phyloP scores from a whole-genome alignment of 2,113 vertebrate species.

The Nerophis ophidion region DNA sequence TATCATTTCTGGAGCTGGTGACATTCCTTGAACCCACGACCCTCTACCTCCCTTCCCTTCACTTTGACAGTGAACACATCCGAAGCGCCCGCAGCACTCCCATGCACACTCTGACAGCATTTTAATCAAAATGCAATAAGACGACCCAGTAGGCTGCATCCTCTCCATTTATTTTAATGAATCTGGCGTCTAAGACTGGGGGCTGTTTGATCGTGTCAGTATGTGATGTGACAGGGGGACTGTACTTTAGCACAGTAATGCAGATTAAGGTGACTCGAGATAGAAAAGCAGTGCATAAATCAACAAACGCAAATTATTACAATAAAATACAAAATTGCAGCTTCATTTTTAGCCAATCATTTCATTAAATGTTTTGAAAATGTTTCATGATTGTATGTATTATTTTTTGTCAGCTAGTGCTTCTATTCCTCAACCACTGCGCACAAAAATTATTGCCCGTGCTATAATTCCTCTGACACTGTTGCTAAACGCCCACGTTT shows the following conservation, averaged over 20 bases:
- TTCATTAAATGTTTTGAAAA: not conserved
- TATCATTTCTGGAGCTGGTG: conserved; percentile 17
- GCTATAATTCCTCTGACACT: too few relatives aligned
- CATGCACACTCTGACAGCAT: conserved; percentile 7
- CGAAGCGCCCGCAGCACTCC: not conserved
- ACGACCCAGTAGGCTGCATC: conserved; percentile 5
- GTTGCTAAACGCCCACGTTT: too few relatives aligned
- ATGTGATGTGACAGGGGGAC: not conserved
- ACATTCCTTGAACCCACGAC: not conserved
- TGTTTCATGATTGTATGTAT: too few relatives aligned
- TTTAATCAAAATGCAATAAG: conserved; percentile 25
- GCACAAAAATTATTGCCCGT: too few relatives aligned
- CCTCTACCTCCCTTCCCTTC: not conserved
- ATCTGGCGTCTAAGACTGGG: not conserved
- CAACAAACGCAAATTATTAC: not conserved
- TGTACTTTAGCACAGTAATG: too few relatives aligned
- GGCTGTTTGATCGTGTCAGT: not conserved
- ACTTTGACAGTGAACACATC: conserved; percentile 1
- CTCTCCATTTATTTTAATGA: conserved; percentile 11
- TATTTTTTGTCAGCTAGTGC: too few relatives aligned
- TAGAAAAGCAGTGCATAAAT: not conserved
- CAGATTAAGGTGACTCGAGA: not conserved
- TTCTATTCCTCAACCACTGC: too few relatives aligned
- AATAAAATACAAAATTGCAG: not conserved
- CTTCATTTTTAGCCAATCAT: too few relatives aligned